Base-by-base conservation (phyloP, 1,140 invertebrate genomes). In the Periplaneta americana region DNA sequence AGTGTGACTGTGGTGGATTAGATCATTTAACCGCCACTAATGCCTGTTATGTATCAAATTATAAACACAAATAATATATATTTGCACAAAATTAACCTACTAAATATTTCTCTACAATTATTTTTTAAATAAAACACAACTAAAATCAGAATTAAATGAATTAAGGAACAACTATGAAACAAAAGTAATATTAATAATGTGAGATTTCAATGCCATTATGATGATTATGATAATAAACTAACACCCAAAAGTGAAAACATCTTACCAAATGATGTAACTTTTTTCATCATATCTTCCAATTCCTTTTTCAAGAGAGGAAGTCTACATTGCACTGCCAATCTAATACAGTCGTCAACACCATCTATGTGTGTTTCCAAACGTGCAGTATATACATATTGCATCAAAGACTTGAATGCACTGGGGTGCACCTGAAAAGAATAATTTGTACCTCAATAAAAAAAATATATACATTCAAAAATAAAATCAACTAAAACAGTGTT, bases 331-430 rank as follows among this genome's bases (percentile, higher is more conserved):
- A 87, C 86, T 34, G 89, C 89, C 28, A 91, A 83, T 22, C 84
- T 84, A 6, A 87, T 84, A 79, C 88, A 88, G 80, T 88, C 86
- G 32, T 89, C 87, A n/a, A 88, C 83, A 31, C 87, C 80, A 34
- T 89, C 87, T 28, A 88, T 78, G 15, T 85, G 84, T 31, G 85
- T 86, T 79, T 90, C 88, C 35, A 91, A 83, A 34, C 86, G 84
- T 33, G 88, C 89, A 83, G 89, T 90, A 83, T 91, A 91, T 18
- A 90, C 83, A 83, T 87, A 91, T 57, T 88, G 87, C 36, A 91
- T 78, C 39, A 90, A 85, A 17, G 87, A 85, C 75, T 86, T 83
- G 80, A 91, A 90, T 0, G 88, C 87, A 79, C 79, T 83, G 6
- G 88, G 86, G 22, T 82, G 80, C 35, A 91, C 87, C 89, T 90